A percentile compares a stretch with the other conserved stretches of the same genome.
These are phyloP conservation scores for Hucho hucho DNA, from an alignment of 2,113 vertebrate species.

Conservation along the genomic window DNA sequence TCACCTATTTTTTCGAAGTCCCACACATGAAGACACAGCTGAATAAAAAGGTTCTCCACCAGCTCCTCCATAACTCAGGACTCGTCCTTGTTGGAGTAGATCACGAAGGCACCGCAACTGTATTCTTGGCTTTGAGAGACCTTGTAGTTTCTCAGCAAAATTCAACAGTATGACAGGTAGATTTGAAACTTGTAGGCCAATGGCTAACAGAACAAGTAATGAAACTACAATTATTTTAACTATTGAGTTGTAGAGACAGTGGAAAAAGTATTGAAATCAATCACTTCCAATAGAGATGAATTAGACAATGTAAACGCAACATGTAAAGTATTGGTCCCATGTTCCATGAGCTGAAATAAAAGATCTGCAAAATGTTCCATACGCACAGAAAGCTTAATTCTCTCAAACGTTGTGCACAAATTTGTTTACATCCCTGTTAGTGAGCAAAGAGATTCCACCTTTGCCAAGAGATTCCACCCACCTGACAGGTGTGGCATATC, in stretches of 20 bases:
- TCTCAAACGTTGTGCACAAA: too few species aligned
- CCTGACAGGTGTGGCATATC: too few species aligned
- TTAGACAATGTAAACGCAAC: too few species aligned
- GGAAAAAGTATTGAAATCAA: constrained; percentile 27
- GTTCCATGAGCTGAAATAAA: too few species aligned
- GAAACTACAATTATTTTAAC: not conserved
- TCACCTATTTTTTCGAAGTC: constrained; percentile 44
- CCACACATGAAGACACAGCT: constrained; percentile 45
- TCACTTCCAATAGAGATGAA: constrained; percentile 8
- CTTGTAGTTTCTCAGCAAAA: constrained; percentile 35
- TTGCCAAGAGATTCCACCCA: too few species aligned
- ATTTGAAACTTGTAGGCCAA: too few species aligned
- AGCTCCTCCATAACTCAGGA: constrained; percentile 40
- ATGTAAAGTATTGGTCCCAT: too few species aligned
- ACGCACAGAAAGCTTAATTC: too few species aligned
- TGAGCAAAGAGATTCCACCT: too few species aligned
- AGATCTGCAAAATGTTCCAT: too few species aligned
- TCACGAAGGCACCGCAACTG: constrained; percentile 43
- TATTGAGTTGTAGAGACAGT: constrained; percentile 9
- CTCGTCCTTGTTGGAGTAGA: constrained; percentile 47
- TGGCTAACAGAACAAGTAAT: not conserved
- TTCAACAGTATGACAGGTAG: constrained; percentile 26
- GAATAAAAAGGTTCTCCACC: constrained; percentile 40
- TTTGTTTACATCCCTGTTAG: too few species aligned
- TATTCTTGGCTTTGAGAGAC: constrained; percentile 21